Evolutionary conservation across 2,888 invertebrate species (phyloP), one percentile per base, ranked within the genome.

Genomic region (Anorthoa munda): DNA sequence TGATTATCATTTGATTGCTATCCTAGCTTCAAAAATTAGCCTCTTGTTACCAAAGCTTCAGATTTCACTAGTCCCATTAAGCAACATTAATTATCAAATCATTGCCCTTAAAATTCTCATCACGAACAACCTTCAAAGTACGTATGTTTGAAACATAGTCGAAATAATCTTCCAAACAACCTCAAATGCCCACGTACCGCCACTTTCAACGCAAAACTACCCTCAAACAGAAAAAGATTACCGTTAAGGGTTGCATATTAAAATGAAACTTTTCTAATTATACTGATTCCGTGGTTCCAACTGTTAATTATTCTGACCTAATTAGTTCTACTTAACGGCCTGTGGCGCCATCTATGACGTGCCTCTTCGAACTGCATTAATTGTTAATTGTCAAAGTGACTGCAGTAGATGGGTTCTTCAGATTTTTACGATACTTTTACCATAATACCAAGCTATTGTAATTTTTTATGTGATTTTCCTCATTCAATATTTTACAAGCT

Each of bases 241-340:
- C 53, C 58, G 76, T 58, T 83, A 72, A 71, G 81, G 66, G 69
- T 70, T 81, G 84, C 81, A 84, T 75, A 81, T 74, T 82, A 74
- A 84, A 68, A 51, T 68, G 11, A 50, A 83, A 83, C 82, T 83
- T 84, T 77, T 70, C 72, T 70, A 77, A 84, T 83, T 84, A 81
- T 84, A 78, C 56, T 77, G 72, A 83, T 84, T 67, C 55, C 26
- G 56, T 61, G 72, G 66, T 48, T 80, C 63, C 67, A 59, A 56
- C 65, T 81, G 69, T 70, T 74, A 72, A 72, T 80, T 80, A 76
- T 72, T 74, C 77, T 75, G 72, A 77, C 72, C 70, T 68, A 75
- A 84, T 81, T 83, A 66, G 71, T 66, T 79, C 58, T 59, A 67
- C 75, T 73, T 50, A 67, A 58, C 60, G 65, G n/a, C 59, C 53